Evolutionary conservation across 2,113 vertebrate species (phyloP).

Genomic region (Oriolus oriolus): DNA sequence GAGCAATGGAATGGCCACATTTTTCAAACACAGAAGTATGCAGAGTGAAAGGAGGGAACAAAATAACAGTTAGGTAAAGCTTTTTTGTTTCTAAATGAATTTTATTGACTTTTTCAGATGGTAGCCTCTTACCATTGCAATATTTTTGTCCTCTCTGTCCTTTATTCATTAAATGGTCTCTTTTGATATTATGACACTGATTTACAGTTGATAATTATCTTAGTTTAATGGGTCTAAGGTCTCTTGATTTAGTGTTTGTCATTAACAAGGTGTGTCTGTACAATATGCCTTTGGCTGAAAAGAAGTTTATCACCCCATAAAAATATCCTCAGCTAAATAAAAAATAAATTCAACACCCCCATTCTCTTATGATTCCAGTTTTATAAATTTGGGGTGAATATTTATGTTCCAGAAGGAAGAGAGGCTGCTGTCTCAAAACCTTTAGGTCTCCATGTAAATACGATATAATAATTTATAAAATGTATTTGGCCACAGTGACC

Average conservation of each 20-base stretch:
- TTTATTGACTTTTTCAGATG: slow-evolving; percentile 2
- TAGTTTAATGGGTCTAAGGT: slow-evolving; percentile 21
- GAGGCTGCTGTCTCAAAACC: not conserved
- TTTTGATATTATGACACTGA: slow-evolving; percentile 6
- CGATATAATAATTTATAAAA: not conserved
- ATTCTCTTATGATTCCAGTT: not conserved
- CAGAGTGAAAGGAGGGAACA: not conserved
- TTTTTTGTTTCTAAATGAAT: not conserved
- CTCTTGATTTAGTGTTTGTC: slow-evolving; percentile 38
- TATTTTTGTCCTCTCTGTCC: not conserved
- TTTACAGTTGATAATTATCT: slow-evolving; percentile 33
- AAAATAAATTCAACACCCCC: not conserved
- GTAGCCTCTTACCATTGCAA: not conserved
- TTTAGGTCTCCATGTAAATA: not conserved
- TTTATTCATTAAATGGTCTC: not conserved
- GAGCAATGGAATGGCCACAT: not conserved
- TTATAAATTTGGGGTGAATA: slow-evolving; percentile 21
- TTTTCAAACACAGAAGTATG: not conserved
- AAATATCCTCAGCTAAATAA: slow-evolving; percentile 33
- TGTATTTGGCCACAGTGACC: not conserved
- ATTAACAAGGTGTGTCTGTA: slow-evolving; percentile 8
- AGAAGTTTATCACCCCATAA: slow-evolving; percentile 36
- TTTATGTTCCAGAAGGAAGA: slow-evolving; percentile 3
- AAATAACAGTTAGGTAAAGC: not conserved
- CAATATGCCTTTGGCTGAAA: slow-evolving; percentile 20